These are phyloP conservation scores for Malacosoma neustria DNA, from an alignment of 2,888 invertebrate species.

Conservation along the genomic window DNA sequence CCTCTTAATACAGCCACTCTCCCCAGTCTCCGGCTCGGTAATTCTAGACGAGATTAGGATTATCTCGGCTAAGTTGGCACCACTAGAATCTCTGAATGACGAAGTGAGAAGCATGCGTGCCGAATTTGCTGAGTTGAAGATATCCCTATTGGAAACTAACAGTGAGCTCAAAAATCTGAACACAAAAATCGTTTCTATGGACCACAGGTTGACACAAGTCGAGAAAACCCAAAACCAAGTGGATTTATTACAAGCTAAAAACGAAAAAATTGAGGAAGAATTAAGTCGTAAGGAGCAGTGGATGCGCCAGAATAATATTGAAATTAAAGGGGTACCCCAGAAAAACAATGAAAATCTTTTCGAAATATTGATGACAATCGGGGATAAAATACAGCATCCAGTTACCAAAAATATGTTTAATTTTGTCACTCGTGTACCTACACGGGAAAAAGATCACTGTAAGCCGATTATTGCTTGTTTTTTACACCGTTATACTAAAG, in stretches of 20 bases:
- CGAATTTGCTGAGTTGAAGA: background rate
- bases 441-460: constrained; percentile 2
- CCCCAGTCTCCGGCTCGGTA: background rate
- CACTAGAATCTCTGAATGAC: background rate
- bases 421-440: constrained; percentile 7
- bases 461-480: constrained; percentile 9
- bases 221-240: background rate
- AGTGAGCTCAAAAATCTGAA: no score
- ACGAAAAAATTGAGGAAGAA: constrained; percentile 1
- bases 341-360: constrained; percentile 1
- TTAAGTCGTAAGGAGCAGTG: background rate
- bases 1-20: background rate
- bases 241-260: background rate
- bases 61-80: background rate
- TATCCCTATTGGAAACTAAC: background rate
- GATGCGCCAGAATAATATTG: constrained; percentile 1
- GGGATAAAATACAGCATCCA: constrained; percentile 1
- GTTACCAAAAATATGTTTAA: constrained; percentile 1
- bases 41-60: no score
- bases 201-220: background rate
- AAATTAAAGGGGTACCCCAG: constrained; percentile 2
- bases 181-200: background rate
- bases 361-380: background rate
- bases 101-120: background rate
- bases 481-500: constrained; percentile 7